Conservation (phyloP, 2,797 vertebrate species). For the Melopsittacus undulatus region DNA sequence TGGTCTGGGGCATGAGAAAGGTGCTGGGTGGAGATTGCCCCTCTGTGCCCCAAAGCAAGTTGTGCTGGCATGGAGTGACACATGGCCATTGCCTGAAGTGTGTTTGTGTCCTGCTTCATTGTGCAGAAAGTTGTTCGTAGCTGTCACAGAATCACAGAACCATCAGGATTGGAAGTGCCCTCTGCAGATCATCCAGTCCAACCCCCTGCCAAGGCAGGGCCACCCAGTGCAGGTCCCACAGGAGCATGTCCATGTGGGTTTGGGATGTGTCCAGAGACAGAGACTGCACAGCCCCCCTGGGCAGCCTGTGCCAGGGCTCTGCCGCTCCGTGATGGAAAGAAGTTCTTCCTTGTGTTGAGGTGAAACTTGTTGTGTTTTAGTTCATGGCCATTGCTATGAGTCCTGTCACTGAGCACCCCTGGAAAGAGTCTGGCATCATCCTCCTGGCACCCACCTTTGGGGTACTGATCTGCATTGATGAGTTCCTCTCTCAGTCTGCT, state of each 20-base stretch:
- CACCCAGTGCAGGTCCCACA: neutral
- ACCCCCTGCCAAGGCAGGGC: neutral
- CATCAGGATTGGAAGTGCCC: neutral
- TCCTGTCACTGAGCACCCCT: too few relatives aligned
- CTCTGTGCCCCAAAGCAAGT: neutral
- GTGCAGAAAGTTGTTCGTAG: neutral
- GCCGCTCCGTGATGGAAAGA: too few relatives aligned
- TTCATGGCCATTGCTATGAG: too few relatives aligned
- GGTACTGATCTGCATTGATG: too few relatives aligned
- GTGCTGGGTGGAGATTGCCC: neutral
- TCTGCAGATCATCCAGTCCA: neutral
- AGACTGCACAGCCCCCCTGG: too few relatives aligned
- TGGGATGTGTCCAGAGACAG: neutral
- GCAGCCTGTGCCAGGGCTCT: too few relatives aligned
- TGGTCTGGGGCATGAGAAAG: neutral
- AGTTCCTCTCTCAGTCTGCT: too few relatives aligned
- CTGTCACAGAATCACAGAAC: neutral
- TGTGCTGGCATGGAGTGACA: neutral
- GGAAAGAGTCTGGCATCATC: too few relatives aligned
- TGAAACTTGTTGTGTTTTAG: too few relatives aligned
- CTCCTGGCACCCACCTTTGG: too few relatives aligned
- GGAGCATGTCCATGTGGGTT: neutral
- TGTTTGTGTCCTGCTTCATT: neutral
- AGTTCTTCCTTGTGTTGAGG: too few relatives aligned
- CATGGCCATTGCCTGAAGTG: fast-evolving